These are phyloP conservation scores for Aradophagus sp. DNA, from an alignment of 1,140 invertebrate species.

Conservation along the genomic window DNA sequence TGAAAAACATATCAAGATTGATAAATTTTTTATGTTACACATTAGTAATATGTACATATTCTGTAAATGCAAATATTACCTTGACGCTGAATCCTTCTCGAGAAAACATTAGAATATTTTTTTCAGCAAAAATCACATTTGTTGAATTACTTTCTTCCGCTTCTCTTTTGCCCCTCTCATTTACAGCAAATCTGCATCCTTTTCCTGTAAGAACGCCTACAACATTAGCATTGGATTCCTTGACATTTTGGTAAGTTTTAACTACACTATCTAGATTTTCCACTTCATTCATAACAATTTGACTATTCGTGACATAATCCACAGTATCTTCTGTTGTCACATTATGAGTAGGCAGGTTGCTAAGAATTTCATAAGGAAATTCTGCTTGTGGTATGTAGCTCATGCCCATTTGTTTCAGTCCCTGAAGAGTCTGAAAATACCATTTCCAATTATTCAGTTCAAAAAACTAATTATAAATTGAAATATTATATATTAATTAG, in stretches of 20 bases:
- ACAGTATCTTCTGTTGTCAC: constrained; percentile 51
- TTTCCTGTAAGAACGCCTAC: constrained; percentile 65
- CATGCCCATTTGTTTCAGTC: constrained; percentile 48
- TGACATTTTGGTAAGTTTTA: constrained; percentile 60
- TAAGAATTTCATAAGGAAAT: constrained; percentile 56
- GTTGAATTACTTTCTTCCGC: constrained; percentile 17
- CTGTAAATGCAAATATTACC: too few species aligned
- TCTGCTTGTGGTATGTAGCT: constrained; percentile 64
- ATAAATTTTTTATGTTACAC: too few species aligned
- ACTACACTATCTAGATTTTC: constrained; percentile 60
- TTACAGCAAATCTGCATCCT: constrained; percentile 60
- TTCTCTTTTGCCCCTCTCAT: constrained; percentile 61
- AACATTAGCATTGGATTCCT: constrained; percentile 58
- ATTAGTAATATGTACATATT: too few species aligned
- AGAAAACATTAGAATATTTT: constrained; percentile 61
- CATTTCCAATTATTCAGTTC: too few species aligned
- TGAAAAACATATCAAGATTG: too few species aligned
- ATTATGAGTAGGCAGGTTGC: constrained; percentile 61
- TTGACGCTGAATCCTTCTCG: constrained; percentile 48
- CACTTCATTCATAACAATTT: constrained; percentile 49
- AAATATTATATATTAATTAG: too few species aligned
- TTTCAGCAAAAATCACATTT: constrained; percentile 20
- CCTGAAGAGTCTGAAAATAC: constrained; percentile 51
- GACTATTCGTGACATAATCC: constrained; percentile 57
- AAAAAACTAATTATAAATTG: too few species aligned